Evolutionary conservation across 2,113 vertebrate species (phyloP).

Genomic region (Noctilio leporinus): DNA sequence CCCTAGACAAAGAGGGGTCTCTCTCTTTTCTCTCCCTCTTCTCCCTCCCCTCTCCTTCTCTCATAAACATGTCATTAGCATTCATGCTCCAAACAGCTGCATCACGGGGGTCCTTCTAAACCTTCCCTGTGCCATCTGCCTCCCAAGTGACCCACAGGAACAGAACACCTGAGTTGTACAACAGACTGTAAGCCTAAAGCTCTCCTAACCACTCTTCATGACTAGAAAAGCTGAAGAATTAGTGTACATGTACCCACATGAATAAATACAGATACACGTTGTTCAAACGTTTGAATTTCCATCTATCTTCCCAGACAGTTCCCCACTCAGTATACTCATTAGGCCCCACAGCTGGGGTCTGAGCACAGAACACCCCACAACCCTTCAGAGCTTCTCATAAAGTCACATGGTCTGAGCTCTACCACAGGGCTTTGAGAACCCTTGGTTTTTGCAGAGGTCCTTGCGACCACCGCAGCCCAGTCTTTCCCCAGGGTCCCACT

Average conservation of each 20-base stretch:
- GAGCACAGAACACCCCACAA: not conserved
- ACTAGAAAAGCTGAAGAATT: not conserved
- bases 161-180: accelerated
- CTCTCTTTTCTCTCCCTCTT: not conserved
- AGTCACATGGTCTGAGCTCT: not conserved
- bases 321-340: not conserved
- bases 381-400: not conserved
- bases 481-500: not conserved
- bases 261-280: not conserved
- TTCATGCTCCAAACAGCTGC: not conserved
- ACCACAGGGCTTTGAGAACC: not conserved
- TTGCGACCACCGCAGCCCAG: not conserved
- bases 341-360: not conserved
- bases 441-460: not conserved
- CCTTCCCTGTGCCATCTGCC: not conserved
- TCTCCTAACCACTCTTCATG: accelerated
- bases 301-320: not conserved
- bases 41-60: not conserved
- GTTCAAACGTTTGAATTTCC: not conserved
- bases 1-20: not conserved
- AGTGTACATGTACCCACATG: not conserved
- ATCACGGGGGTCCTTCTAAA: not conserved
- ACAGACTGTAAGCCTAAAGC: not conserved
- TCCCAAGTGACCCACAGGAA: not conserved
- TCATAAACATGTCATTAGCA: not conserved